Base-by-base conservation (phyloP, 2,797 vertebrate genomes). In the Brotula barbata region DNA sequence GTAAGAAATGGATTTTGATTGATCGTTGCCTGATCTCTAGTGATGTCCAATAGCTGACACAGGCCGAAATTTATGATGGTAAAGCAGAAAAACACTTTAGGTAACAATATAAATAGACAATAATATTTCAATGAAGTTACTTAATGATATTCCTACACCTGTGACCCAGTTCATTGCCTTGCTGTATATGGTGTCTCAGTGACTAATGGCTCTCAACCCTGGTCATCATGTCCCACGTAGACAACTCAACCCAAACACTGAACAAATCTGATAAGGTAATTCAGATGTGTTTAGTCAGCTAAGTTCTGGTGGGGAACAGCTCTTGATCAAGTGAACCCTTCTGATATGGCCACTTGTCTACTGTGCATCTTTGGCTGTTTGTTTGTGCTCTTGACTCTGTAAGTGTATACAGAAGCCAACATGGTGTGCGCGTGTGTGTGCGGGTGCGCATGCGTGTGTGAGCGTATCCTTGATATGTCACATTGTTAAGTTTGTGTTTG, bases 1-100 rank as follows among this genome's bases (percentile, higher is more conserved):
- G 37, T 57, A 23, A 71, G 58, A 55, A 48, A 33, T 55, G 22
- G 36, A 64, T 44, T 65, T 68, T 73, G 60, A 80, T 11, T 73
- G 60, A 78, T 11, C 80, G 20, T 40, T 59, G 66, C 75, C 73
- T 59, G 66, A 77, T 71, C 58, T 51, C 37, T 61, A 19, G 15
- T 33, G 42, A 60, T 64, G 58, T 53, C 42, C 22, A 31, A 5
- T 36, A 71, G 22, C 64, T 9, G 4, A 31, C 51, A 13, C 21
- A 43, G 64, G 68, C 67, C 73, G 40, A 62, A 56, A 43, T 28
- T 34, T 50, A 37, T 37, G 45, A 58, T 25, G 5, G 28, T 40
- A n/a, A 3, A 28, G 16, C 5, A 7, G 14, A 20, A 41, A 33
- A 20, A 25, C 37, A 12, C 33, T 46, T 49, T 53, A n/a, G n/a